These are phyloP conservation scores for Ennomos quercinarius DNA, from an alignment of 2,888 invertebrate species.

Conservation along the genomic window DNA sequence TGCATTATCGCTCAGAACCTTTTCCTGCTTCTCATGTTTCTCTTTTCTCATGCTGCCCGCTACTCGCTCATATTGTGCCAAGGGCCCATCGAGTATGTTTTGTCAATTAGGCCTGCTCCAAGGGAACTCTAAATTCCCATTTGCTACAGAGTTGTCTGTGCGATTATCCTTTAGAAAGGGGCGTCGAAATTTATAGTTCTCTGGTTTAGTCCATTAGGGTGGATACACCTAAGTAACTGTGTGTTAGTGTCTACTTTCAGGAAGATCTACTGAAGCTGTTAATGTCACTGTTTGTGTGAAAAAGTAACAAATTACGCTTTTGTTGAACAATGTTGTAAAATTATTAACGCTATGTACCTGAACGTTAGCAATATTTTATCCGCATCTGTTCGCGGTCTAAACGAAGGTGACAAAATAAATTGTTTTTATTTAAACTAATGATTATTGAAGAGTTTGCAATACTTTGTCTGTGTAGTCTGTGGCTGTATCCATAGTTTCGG, in stretches of 20 bases:
- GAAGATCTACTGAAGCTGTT: conserved; percentile 38
- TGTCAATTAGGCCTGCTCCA: conserved; percentile 73
- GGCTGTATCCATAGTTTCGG: too few relatives aligned
- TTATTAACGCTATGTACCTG: not conserved
- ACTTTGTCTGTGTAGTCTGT: too few relatives aligned
- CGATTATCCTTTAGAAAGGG: conserved; percentile 79
- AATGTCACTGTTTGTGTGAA: conserved; percentile 26
- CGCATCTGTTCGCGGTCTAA: too few relatives aligned
- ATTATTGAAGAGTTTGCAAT: too few relatives aligned
- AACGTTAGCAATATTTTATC: too few relatives aligned
- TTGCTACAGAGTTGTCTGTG: conserved; percentile 69
- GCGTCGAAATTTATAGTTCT: conserved; percentile 75
- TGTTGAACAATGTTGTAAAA: conserved; percentile 1
- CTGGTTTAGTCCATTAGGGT: conserved; percentile 72
- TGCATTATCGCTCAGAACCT: too few relatives aligned
- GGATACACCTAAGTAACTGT: conserved; percentile 52
- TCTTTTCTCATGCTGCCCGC: not conserved
- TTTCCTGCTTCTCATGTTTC: too few relatives aligned
- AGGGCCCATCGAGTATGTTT: conserved; percentile 64
- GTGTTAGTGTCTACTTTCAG: conserved; percentile 47
- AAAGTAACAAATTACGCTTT: conserved; percentile 24
- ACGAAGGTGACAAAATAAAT: too few relatives aligned
- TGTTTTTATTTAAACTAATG: too few relatives aligned
- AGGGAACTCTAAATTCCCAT: conserved; percentile 75
- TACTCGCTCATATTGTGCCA: conserved; percentile 21